Conservation (phyloP, 2,888 invertebrate species). For the Eupithecia abbreviata region DNA sequence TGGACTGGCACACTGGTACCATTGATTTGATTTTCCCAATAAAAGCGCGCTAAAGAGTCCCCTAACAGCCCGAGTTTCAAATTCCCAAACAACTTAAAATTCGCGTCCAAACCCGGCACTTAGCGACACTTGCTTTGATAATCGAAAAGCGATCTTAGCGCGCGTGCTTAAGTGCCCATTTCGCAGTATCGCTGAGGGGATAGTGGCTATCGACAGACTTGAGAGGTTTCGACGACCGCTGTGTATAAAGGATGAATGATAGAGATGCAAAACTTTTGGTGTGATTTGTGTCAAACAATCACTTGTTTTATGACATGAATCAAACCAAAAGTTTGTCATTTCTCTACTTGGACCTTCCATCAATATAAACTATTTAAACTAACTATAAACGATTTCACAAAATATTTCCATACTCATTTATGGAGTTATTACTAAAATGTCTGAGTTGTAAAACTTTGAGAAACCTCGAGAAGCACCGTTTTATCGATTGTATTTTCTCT, state of each 20-base stretch:
- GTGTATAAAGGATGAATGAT: conserved; percentile 1
- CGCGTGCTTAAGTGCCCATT: conserved; percentile 42
- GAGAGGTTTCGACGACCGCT: background rate
- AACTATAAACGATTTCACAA: too few species aligned
- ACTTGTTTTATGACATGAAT: too few species aligned
- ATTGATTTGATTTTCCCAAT: background rate
- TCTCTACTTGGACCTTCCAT: too few species aligned
- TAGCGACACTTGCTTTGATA: conserved; percentile 37
- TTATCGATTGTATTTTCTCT: background rate
- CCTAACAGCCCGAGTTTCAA: conserved; percentile 12
- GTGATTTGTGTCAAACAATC: background rate
- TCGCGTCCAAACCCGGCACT: conserved; percentile 23
- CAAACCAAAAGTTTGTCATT: too few species aligned
- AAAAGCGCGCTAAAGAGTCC: conserved; percentile 3
- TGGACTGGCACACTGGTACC: background rate
- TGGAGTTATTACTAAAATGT: background rate
- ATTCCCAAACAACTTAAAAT: conserved; percentile 24
- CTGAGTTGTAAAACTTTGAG: background rate
- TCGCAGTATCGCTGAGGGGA: conserved; percentile 23
- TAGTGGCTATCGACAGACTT: conserved; percentile 27
- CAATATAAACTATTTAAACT: too few species aligned
- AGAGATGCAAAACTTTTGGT: background rate
- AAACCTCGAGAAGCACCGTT: background rate
- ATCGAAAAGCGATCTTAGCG: conserved; percentile 40
- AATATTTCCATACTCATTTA: too few species aligned